Evolutionary conservation across 2,888 invertebrate genomes (phyloP).

Genomic region (Platycheirus rosarum): DNA sequence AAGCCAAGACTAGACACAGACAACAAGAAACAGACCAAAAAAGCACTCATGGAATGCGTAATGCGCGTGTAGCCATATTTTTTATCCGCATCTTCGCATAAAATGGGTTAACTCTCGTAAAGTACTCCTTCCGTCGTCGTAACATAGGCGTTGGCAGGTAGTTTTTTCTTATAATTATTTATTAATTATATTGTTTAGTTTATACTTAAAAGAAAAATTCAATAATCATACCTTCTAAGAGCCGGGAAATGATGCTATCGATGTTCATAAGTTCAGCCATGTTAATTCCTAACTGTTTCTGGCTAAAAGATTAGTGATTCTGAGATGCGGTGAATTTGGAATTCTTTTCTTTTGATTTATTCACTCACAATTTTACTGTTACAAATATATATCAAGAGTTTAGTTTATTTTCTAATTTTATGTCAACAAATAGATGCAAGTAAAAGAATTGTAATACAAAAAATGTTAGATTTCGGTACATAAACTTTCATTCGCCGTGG

Average conservation of each 20-base stretch:
- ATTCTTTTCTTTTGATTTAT: constrained; percentile 18
- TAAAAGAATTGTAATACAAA: constrained; percentile 44
- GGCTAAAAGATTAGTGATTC: constrained; percentile 10
- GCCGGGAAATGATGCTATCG: constrained; percentile 81
- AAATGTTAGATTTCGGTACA: constrained; percentile 23
- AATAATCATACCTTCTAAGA: constrained; percentile 79
- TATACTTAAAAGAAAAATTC: constrained; percentile 1
- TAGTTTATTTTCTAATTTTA: constrained; percentile 12
- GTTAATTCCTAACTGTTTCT: constrained; percentile 33
- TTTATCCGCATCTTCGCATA: constrained; percentile 7
- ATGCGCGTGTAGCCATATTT: constrained; percentile 39
- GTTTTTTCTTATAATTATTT: background rate
- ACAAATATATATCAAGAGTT: background rate
- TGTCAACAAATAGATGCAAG: constrained; percentile 49
- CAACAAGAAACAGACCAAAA: background rate
- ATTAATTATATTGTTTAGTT: background rate
- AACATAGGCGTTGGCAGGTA: constrained; percentile 59
- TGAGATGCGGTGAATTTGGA: constrained; percentile 16
- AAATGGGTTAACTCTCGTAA: constrained; percentile 32
- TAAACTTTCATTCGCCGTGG: constrained; percentile 46
- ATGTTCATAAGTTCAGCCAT: constrained; percentile 82
- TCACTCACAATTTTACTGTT: constrained; percentile 44
- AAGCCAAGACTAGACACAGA: background rate
- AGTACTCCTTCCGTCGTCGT: constrained; percentile 3
- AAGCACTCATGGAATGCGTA: constrained; percentile 22